phyloP scores from a whole-genome alignment of 2,888 invertebrate genomes.

The Stenolophus ochropezus region DNA sequence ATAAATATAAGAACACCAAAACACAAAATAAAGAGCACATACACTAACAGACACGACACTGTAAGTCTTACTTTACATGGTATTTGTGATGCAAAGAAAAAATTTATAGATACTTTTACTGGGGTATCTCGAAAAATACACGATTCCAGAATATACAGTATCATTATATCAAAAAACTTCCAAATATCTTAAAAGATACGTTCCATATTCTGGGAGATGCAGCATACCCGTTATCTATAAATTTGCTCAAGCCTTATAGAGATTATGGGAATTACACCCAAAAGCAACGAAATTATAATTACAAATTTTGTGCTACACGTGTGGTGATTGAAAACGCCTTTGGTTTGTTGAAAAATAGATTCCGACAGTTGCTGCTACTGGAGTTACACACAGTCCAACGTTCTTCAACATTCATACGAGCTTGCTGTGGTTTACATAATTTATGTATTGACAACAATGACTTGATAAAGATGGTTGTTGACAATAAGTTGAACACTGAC shows the following conservation, averaged over 20 bases:
- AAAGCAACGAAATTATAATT: not conserved
- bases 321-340: slow-evolving; percentile 58
- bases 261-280: not conserved
- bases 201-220: not conserved
- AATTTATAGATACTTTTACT: no score
- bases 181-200: no score
- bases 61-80: no score
- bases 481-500: no score
- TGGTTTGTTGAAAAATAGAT: slow-evolving; percentile 62
- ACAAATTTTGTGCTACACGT: not conserved
- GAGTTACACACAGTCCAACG: slow-evolving; percentile 22
- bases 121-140: no score
- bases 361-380: slow-evolving; percentile 29
- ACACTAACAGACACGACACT: no score
- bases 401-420: slow-evolving; percentile 60
- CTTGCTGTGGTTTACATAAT: slow-evolving; percentile 63
- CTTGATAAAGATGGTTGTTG: not conserved
- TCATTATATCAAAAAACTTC: no score
- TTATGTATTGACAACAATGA: slow-evolving; percentile 56
- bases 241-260: not conserved
- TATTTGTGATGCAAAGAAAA: no score
- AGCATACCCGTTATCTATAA: not conserved
- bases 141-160: no score
- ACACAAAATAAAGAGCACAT: no score
- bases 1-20: no score